phyloP scores from a whole-genome alignment of 1,140 invertebrate genomes.

The Drosophila lini region DNA sequence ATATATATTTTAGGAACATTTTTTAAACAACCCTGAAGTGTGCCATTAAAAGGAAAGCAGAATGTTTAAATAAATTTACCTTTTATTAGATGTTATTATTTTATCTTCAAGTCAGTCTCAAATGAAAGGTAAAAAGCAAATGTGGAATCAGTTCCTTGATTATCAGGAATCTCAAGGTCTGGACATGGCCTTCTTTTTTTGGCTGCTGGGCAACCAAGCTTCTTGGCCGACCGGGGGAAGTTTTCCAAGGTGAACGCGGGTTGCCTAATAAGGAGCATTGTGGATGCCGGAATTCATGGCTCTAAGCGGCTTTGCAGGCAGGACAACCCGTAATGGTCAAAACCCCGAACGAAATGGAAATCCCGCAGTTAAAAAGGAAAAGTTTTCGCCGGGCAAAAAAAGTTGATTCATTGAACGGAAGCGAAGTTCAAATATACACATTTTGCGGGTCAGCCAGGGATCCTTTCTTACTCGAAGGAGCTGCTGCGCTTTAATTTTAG shows the following conservation, averaged over 20 bases:
- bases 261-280: slow-evolving; percentile 64
- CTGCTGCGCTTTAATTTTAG: slow-evolving; percentile 2
- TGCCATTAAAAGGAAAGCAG: neutral
- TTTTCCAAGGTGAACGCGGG: slow-evolving; percentile 63
- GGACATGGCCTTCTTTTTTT: slow-evolving; percentile 2
- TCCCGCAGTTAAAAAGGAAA: slow-evolving; percentile 46
- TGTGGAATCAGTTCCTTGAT: neutral
- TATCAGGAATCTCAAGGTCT: neutral
- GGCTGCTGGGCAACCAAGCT: slow-evolving; percentile 58
- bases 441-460: slow-evolving; percentile 24
- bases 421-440: slow-evolving; percentile 32
- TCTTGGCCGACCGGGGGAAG: slow-evolving; percentile 40
- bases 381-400: slow-evolving; percentile 24
- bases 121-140: neutral
- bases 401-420: slow-evolving; percentile 48
- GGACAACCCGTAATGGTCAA: slow-evolving; percentile 60
- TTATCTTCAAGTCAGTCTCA: neutral
- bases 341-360: slow-evolving; percentile 43
- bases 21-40: too few species aligned
- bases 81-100: neutral
- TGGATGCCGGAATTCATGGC: slow-evolving; percentile 56
- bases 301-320: slow-evolving; percentile 66
- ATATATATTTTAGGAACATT: too few species aligned
- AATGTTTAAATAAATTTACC: neutral
- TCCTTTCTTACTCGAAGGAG: neutral